Conservation (phyloP, 1,140 invertebrate species). For the Holcopasites calliopsidis region DNA sequence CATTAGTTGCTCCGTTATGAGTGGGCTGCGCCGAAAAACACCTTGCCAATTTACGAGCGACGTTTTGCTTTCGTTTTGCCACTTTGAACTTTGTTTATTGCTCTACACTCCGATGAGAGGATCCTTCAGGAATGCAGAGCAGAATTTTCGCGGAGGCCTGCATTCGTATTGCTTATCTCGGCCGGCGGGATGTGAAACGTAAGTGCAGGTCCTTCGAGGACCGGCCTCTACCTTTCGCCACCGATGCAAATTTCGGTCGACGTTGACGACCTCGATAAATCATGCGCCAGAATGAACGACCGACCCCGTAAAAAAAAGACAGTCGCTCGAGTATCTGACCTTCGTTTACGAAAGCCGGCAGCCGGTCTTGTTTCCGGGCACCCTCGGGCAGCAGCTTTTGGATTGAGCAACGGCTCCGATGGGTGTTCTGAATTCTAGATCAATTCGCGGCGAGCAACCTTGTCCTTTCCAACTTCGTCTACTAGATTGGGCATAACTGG, state of each 20-base stretch:
- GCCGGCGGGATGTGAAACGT: background rate
- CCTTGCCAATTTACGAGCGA: background rate
- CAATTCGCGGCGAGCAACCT: background rate
- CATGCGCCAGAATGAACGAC: background rate
- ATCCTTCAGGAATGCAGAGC: background rate
- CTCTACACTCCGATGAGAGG: too few relatives aligned
- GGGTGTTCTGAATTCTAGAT: conserved; percentile 1
- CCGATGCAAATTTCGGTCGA: background rate
- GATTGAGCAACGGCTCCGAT: conserved; percentile 30
- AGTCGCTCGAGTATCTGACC: conserved; percentile 35
- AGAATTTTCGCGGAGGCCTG: too few relatives aligned
- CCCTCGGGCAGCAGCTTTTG: conserved; percentile 35
- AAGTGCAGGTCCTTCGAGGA: background rate
- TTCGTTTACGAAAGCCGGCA: conserved; percentile 39
- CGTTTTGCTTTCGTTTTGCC: background rate
- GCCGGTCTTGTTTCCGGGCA: conserved; percentile 43
- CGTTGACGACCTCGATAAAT: conserved; percentile 34
- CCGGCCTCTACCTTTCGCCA: background rate
- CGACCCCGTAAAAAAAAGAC: background rate
- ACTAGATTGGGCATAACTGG: background rate
- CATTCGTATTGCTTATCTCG: background rate
- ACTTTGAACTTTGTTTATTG: background rate
- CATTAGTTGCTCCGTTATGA: background rate
- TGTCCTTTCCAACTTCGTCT: background rate
- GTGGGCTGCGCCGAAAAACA: background rate